Percentiles rank a stretch among this genome's conserved stretches.
Conservation (phyloP, 92 coral and sea anemone genomes). For the Actinernus sp. region DNA sequence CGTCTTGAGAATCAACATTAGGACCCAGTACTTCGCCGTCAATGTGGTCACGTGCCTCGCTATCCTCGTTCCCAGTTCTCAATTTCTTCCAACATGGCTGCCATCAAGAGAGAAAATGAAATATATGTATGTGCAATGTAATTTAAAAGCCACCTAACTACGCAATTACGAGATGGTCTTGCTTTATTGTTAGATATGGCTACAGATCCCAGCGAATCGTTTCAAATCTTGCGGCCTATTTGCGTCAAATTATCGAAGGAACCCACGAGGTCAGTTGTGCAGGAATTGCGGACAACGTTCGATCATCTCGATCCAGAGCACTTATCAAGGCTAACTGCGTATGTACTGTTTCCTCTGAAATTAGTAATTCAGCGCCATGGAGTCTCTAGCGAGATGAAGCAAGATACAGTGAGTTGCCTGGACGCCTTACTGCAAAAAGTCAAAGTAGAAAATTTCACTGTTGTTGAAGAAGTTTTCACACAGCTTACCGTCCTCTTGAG, state of each 20-base stretch:
- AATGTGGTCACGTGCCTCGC: too few species aligned
- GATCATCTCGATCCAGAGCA: conserved; percentile 27
- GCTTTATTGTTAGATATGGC: conserved; percentile 22
- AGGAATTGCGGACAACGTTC: conserved; percentile 59
- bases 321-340: conserved; percentile 70
- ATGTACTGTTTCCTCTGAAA: conserved; percentile 86
- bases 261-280: conserved; percentile 65
- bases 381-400: conserved; percentile 74
- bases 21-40: background rate
- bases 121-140: too few species aligned
- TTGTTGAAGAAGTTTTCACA: conserved; percentile 80
- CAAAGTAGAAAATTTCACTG: conserved; percentile 45
- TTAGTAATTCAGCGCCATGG: conserved; percentile 62
- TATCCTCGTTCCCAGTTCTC: background rate
- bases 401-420: conserved; percentile 74
- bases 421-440: conserved; percentile 59
- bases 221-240: conserved; percentile 81
- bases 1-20: background rate
- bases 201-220: conserved; percentile 59
- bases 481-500: conserved; percentile 77
- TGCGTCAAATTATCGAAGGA: conserved; percentile 84
- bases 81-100: conserved; percentile 1
- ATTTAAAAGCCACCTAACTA: too few species aligned
- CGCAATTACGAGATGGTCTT: too few species aligned
- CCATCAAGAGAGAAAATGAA: too few species aligned